Evolutionary conservation across 2,888 invertebrate genomes (phyloP), one percentile per base, ranked within the genome.

Genomic region (Caenorhabditis japonica): DNA sequence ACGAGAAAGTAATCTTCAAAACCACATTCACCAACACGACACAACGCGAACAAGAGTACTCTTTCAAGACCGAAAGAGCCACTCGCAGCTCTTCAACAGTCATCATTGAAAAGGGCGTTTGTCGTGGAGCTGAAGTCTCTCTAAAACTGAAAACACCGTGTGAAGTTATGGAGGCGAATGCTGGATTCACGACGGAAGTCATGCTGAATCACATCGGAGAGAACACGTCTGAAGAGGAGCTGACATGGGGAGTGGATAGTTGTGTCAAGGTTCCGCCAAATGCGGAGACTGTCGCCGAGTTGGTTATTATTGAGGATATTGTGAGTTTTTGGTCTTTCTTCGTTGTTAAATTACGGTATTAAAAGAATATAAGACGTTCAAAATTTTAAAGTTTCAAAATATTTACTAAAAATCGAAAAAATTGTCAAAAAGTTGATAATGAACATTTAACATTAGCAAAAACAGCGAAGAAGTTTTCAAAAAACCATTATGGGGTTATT

Each of bases 241-340:
- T 89, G 62, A 79, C 81, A n/a, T 89, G 89, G 89, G 87, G 88
- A 8, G 88, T 89, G 3, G 88, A 89, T 77, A 88, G 85, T 72
- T 84, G 85, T 71, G 88, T 89, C 13, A 56, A 77, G 27, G 88
- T 89, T 25, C 88, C 88, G 4, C 79, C 87, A 5, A 80, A 83
- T 44, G 84, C 80, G 49, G 85, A 88, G 76, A 88, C 88, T 19
- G 84, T 83, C 43, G 88, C 88, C 8, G 88, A 88, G 51, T 81
- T 88, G 33, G 88, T 88, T 7, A 81, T 87, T 33, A 76, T 82
- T 46, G 89, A 89, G 69, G 88, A 88, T 34, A 47, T 75, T 39
- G 74, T 73, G 30, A 66, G 72, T 60, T 41, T 19, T 34, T 44
- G 39, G n/a, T 38, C 19, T 3, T 19, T 34, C 27, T 17, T 13